Evolutionary conservation across 2,888 invertebrate genomes (phyloP).

Genomic region (Neoascia interrupta): DNA sequence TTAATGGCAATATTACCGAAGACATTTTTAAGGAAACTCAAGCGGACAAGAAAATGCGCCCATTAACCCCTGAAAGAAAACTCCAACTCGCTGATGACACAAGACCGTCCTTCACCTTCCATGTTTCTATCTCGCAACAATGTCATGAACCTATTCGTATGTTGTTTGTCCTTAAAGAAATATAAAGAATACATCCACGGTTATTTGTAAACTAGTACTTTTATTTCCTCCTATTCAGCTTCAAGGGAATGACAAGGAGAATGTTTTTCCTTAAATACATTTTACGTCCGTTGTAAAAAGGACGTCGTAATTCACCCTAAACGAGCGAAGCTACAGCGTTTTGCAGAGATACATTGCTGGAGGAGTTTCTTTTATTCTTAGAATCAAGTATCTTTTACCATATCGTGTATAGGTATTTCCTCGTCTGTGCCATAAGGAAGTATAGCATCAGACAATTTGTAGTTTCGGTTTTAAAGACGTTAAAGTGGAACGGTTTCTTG

Average conservation of each 20-base stretch:
- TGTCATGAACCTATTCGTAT: not conserved
- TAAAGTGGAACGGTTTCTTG: constrained; percentile 21
- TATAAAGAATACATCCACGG: constrained; percentile 6
- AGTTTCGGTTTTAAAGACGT: constrained; percentile 36
- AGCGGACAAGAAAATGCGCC: too few species aligned
- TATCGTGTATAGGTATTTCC: constrained; percentile 2
- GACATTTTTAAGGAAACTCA: too few species aligned
- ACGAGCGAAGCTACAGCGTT: not conserved
- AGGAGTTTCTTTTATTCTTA: constrained; percentile 6
- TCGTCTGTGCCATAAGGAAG: not conserved
- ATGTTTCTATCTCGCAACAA: constrained; percentile 4
- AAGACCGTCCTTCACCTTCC: not conserved
- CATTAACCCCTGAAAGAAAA: too few species aligned
- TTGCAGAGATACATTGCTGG: not conserved
- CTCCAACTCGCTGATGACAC: too few species aligned
- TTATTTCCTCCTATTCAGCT: constrained; percentile 2
- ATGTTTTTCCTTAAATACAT: constrained; percentile 32
- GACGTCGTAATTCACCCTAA: constrained; percentile 36
- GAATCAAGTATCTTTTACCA: too few species aligned
- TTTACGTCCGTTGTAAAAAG: constrained; percentile 32
- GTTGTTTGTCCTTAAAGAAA: constrained; percentile 11
- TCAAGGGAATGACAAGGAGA: not conserved
- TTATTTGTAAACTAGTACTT: constrained; percentile 19
- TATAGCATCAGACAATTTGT: not conserved
- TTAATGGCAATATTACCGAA: too few species aligned